phyloP scores from a whole-genome alignment of 2,888 invertebrate genomes.

The Lasioglossum lativentre region DNA sequence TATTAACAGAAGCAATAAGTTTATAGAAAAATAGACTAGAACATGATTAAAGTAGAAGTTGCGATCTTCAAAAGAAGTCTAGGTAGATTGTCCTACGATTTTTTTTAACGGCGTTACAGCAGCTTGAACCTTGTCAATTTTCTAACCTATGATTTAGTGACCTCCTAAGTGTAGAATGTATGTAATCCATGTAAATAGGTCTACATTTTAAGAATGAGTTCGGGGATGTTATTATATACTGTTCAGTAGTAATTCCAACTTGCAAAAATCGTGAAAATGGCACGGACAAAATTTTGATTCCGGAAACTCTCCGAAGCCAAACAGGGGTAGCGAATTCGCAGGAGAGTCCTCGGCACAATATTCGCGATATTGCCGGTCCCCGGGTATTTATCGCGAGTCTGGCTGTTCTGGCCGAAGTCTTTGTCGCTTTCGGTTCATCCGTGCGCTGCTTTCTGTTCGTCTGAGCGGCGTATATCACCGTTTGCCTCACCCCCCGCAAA shows the following conservation, averaged over 20 bases:
- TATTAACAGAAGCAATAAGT: too few relatives aligned
- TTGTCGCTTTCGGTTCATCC: constrained; percentile 54
- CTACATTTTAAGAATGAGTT: neutral
- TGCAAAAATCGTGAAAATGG: accelerated
- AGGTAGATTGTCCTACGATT: too few relatives aligned
- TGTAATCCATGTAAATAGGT: neutral
- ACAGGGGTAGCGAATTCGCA: neutral
- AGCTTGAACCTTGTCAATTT: neutral
- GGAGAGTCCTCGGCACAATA: neutral
- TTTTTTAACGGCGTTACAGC: neutral
- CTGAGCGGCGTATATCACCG: neutral
- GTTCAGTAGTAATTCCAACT: neutral
- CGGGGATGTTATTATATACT: neutral
- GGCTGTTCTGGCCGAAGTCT: constrained; percentile 34
- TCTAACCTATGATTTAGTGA: neutral
- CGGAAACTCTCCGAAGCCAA: too few relatives aligned
- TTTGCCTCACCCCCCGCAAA: neutral
- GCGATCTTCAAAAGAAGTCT: too few relatives aligned
- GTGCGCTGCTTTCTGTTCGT: constrained; percentile 37
- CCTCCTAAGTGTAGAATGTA: neutral
- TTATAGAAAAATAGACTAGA: too few relatives aligned
- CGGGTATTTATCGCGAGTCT: constrained; percentile 48
- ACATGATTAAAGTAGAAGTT: too few relatives aligned
- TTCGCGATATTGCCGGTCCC: constrained; percentile 46
- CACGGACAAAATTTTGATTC: neutral